phyloP scores from a whole-genome alignment of 2,113 vertebrate species.

The Panthera uncia region DNA sequence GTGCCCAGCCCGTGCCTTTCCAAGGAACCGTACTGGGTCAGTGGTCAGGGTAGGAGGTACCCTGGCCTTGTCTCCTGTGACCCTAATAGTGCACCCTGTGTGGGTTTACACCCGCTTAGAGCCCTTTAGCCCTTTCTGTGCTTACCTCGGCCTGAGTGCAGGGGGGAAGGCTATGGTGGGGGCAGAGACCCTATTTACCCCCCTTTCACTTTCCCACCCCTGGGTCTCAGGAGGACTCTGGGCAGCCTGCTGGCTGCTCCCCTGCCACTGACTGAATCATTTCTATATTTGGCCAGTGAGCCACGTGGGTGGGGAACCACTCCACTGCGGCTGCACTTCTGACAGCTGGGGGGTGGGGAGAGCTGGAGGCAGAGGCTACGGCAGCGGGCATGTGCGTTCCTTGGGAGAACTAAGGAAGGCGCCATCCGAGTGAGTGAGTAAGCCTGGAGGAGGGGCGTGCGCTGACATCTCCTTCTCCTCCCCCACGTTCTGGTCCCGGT shows the following conservation, averaged over 20 bases:
- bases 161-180: not conserved
- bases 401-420: not conserved
- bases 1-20: not conserved
- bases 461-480: not conserved
- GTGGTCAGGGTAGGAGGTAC: not conserved
- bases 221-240: constrained; percentile 54
- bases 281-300: constrained; percentile 77
- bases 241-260: constrained; percentile 56
- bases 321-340: constrained; percentile 52
- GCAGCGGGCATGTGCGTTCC: not conserved
- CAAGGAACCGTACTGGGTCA: not conserved
- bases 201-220: not conserved
- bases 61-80: not conserved
- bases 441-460: not conserved
- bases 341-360: constrained; percentile 66
- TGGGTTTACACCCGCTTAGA: no score
- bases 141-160: not conserved
- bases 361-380: constrained; percentile 70
- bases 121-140: not conserved
- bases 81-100: not conserved
- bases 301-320: constrained; percentile 72
- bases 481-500: not conserved
- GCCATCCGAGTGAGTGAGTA: not conserved
- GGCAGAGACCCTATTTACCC: not conserved
- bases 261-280: constrained; percentile 69